A percentile compares a stretch with the other conserved stretches of the same genome.
phyloP scores from a whole-genome alignment of 2,888 invertebrate species.

The Ligdia adustata region DNA sequence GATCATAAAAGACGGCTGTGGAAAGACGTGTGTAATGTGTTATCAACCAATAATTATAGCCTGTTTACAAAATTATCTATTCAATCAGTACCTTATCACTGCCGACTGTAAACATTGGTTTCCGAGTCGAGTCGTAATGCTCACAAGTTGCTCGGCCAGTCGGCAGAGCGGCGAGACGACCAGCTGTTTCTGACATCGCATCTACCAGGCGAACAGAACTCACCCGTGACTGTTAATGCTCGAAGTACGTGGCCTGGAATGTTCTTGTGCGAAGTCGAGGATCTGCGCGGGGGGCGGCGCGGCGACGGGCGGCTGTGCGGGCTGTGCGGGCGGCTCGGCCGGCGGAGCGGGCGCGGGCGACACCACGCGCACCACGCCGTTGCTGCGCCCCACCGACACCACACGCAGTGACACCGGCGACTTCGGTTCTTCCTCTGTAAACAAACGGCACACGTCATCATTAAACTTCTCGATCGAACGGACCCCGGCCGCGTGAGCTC shows the following conservation, averaged over 20 bases:
- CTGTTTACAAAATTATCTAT: no score
- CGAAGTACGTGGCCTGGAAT: slow-evolving; percentile 79
- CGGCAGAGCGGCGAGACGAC: slow-evolving; percentile 27
- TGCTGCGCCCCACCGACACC: slow-evolving; percentile 67
- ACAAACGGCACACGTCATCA: slow-evolving; percentile 31
- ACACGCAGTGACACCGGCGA: slow-evolving; percentile 72
- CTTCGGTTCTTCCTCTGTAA: slow-evolving; percentile 79
- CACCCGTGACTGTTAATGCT: slow-evolving; percentile 79
- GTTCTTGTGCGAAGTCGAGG: slow-evolving; percentile 80
- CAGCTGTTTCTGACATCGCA: slow-evolving; percentile 72
- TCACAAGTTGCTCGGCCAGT: slow-evolving; percentile 16
- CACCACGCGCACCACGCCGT: slow-evolving; percentile 58
- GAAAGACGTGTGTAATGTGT: no score
- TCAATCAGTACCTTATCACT: no score
- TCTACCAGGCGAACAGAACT: slow-evolving; percentile 62
- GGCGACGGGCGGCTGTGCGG: slow-evolving; percentile 42
- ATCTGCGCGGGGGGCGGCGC: slow-evolving; percentile 57
- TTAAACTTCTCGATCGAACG: slow-evolving; percentile 13
- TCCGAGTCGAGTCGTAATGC: slow-evolving; percentile 1
- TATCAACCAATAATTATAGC: no score
- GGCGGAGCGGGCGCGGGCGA: slow-evolving; percentile 41
- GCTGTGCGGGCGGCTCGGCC: slow-evolving; percentile 44
- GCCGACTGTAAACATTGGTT: no score
- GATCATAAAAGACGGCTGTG: no score
- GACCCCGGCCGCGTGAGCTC: slow-evolving; percentile 27